Conservation (phyloP, 2,113 vertebrate genomes). For the Pachycephala philippinensis region DNA sequence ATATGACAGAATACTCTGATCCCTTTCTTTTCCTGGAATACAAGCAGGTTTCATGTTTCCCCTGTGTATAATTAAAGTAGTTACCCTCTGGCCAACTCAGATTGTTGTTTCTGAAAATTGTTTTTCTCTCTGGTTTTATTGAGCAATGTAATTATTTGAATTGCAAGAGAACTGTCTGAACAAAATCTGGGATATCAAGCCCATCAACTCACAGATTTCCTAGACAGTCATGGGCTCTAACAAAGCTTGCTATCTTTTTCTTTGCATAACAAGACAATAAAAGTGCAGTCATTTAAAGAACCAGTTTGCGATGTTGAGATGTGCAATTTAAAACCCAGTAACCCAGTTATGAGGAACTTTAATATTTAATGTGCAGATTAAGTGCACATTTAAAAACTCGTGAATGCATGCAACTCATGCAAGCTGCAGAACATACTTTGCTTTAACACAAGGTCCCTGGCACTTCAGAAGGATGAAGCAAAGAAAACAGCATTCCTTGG, state of each 20-base stretch:
- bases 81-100: conserved; percentile 62
- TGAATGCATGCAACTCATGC: not conserved
- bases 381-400: not conserved
- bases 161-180: not conserved
- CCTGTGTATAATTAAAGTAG: conserved; percentile 54
- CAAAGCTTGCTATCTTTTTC: not conserved
- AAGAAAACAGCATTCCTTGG: not conserved
- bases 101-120: conserved; percentile 45
- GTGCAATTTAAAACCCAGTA: not conserved
- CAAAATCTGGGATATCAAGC: not conserved
- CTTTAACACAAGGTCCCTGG: not conserved
- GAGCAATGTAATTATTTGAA: conserved; percentile 50
- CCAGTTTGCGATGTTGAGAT: not conserved
- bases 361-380: conserved; percentile 16
- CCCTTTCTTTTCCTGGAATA: conserved; percentile 27
- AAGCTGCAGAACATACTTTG: not conserved
- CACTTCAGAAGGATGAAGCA: not conserved
- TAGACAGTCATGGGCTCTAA: not conserved
- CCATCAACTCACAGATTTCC: not conserved
- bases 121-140: conserved; percentile 42
- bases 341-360: not conserved
- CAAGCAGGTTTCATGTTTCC: conserved; percentile 55
- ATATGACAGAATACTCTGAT: not conserved
- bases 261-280: conserved; percentile 24
- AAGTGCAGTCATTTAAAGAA: not conserved